Evolutionary conservation across 2,888 invertebrate genomes (phyloP).

Genomic region (Hedychridium roseum): DNA sequence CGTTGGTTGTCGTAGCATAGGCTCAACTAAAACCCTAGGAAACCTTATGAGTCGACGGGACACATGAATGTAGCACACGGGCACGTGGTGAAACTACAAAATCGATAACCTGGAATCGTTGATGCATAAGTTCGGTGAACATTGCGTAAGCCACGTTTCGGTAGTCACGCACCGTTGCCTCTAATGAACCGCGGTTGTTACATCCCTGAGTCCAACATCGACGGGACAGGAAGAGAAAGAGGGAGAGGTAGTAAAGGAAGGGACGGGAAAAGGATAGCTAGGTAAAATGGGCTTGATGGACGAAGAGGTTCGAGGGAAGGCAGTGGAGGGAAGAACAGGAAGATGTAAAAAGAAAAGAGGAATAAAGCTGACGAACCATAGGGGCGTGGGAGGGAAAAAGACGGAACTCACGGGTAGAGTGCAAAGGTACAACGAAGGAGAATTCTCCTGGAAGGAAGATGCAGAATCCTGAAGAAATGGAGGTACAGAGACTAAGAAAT

Average conservation of each 20-base stretch:
- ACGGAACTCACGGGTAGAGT: not conserved
- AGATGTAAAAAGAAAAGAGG: constrained; percentile 6
- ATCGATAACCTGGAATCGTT: constrained; percentile 28
- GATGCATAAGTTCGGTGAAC: constrained; percentile 13
- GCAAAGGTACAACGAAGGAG: not conserved
- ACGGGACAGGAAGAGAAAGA: constrained; percentile 10
- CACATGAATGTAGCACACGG: too few species aligned
- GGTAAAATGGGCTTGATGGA: too few species aligned
- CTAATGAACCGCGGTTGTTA: constrained; percentile 39
- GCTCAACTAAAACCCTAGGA: too few species aligned
- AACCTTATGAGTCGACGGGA: too few species aligned
- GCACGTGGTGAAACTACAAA: too few species aligned
- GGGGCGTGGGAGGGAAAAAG: constrained; percentile 8
- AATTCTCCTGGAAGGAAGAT: not conserved
- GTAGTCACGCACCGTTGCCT: constrained; percentile 37
- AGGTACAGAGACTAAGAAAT: constrained; percentile 12
- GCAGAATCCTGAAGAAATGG: not conserved
- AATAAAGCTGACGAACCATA: too few species aligned
- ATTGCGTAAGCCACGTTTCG: constrained; percentile 8
- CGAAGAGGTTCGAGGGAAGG: constrained; percentile 5
- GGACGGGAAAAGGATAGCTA: constrained; percentile 3
- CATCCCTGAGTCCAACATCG: constrained; percentile 33
- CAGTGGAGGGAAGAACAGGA: constrained; percentile 5
- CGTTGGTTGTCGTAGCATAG: too few species aligned
- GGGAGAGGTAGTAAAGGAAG: constrained; percentile 4